Conservation (phyloP, 2,888 invertebrate genomes). For the Protodeltote pygarga region DNA sequence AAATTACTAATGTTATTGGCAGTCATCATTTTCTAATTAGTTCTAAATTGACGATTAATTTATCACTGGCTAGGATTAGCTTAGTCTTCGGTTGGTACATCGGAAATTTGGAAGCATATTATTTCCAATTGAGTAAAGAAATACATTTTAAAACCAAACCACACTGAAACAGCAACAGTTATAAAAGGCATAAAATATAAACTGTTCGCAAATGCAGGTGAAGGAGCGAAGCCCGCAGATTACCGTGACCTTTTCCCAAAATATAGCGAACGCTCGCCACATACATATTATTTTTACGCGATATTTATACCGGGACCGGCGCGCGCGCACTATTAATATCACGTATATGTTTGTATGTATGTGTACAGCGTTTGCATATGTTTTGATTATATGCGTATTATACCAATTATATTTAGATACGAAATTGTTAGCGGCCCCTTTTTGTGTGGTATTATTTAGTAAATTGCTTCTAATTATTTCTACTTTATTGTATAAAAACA, state of each 20-base stretch:
- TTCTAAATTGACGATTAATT: too few relatives aligned
- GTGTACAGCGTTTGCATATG: slow-evolving; percentile 61
- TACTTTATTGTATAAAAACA: slow-evolving; percentile 15
- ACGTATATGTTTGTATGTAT: slow-evolving; percentile 38
- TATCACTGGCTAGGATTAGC: too few relatives aligned
- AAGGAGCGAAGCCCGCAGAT: slow-evolving; percentile 49
- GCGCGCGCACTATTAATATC: slow-evolving; percentile 60
- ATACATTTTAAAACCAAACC: neutral
- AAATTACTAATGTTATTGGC: too few relatives aligned
- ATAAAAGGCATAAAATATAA: neutral
- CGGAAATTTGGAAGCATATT: too few relatives aligned
- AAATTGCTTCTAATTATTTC: slow-evolving; percentile 33
- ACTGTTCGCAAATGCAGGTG: slow-evolving; percentile 30
- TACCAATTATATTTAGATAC: slow-evolving; percentile 70
- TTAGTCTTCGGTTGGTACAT: too few relatives aligned
- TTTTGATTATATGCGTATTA: slow-evolving; percentile 68
- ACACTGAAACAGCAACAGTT: neutral
- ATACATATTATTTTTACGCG: slow-evolving; percentile 68
- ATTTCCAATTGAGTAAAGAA: too few relatives aligned
- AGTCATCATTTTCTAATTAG: too few relatives aligned
- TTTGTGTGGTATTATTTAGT: slow-evolving; percentile 25
- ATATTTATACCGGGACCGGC: slow-evolving; percentile 67
- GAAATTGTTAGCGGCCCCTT: slow-evolving; percentile 67
- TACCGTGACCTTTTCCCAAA: slow-evolving; percentile 79
- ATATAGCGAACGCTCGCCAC: slow-evolving; percentile 61